Evolutionary conservation across 2,888 invertebrate species (phyloP), one percentile per base, ranked within the genome.

Genomic region (Strigamia transsilvanica): DNA sequence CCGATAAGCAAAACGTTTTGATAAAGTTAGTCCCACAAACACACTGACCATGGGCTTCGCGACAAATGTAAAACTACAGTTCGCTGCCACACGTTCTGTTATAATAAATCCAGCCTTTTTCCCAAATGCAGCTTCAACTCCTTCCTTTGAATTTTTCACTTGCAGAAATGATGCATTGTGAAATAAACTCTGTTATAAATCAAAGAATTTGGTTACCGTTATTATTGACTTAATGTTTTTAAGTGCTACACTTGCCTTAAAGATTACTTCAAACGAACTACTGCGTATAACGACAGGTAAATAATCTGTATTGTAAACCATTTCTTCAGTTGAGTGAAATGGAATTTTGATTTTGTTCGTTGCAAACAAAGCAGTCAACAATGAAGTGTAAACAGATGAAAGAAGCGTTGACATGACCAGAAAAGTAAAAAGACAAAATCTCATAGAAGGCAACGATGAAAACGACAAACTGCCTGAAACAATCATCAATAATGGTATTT

Each of bases 281-380:
- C 73, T 27, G 13, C 10, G 10, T 2, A 73, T 10, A 32, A 27
- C 10, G 4, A 73, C 6, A 7, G 73, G 73, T 32, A n/a, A 1
- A 7, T 73, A 73, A 27, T 73, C 27, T 0, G 23, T 73, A 15
- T 32, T n/a, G 7, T 13, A 12, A 27, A 73, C 32, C 73, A 73
- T 73, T 27, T 73, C 73, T 32, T 73, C 32, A 27, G 27, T 3
- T 9, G 73, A 73, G n/a, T 73, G 12, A 7, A 73, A 73, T 15
- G 73, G 73, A 32, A 73, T 73, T 73, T 23, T 73, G 23, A 73
- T 32, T 32, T 73, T 27, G n/a, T 4, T 12, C 13, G 32, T 32
- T 12, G 73, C 27, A 32, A 73, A 73, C 27, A 32, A 73, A 27
- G 73, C 73, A 32, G 73, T 73, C 27, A 73, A 73, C 32, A 73